Conservation (phyloP, 92 coral and sea anemone species). For the Plumapathes pennacea region DNA sequence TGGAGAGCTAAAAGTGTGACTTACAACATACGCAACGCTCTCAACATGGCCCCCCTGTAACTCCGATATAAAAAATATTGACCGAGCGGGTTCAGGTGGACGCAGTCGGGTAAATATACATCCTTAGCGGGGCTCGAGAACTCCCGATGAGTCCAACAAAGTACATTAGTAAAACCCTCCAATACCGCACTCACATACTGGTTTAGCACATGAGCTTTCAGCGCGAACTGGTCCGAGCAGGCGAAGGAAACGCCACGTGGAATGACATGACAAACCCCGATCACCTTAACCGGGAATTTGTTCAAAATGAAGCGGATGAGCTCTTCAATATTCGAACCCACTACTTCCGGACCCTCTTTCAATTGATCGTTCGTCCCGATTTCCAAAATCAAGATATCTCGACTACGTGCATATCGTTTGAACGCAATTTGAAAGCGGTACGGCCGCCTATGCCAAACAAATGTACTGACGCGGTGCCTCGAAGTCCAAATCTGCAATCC, state of each 20-base stretch:
- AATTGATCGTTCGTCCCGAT: conserved; percentile 13
- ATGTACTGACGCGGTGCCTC: conserved; percentile 23
- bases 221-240: conserved; percentile 19
- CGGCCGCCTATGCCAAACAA: conserved; percentile 46
- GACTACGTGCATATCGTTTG: conserved; percentile 43
- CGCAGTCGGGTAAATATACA: conserved; percentile 46
- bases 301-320: conserved; percentile 10
- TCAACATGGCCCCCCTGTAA: conserved; percentile 64
- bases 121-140: conserved; percentile 41
- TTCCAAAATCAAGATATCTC: conserved; percentile 37
- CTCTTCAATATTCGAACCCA: conserved; percentile 24
- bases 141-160: conserved; percentile 39
- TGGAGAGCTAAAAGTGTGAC: too few species aligned
- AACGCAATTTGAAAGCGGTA: conserved; percentile 11
- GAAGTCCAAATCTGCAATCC: conserved; percentile 12
- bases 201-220: conserved; percentile 24
- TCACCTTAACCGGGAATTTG: conserved; percentile 28
- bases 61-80: conserved; percentile 54
- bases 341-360: conserved; percentile 5
- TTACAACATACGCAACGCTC: conserved; percentile 30
- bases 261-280: conserved; percentile 46
- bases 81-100: conserved; percentile 36
- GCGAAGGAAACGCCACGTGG: conserved; percentile 43
- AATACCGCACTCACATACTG: conserved; percentile 43
- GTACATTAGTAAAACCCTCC: conserved; percentile 25